Evolutionary conservation across 2,797 vertebrate species (phyloP).

Genomic region (Dallia pectoralis): DNA sequence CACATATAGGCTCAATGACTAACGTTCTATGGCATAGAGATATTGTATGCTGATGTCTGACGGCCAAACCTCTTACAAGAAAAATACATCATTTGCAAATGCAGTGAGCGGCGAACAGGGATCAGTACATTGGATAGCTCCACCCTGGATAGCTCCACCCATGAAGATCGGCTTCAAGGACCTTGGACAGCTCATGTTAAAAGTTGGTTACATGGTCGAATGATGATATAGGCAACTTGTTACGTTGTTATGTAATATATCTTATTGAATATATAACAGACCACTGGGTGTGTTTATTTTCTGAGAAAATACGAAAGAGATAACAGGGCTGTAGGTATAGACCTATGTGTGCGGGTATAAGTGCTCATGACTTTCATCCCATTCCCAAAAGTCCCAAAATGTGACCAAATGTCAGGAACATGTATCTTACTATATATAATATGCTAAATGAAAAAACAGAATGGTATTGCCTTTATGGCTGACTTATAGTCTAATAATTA

Average conservation of each 20-base stretch:
- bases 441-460: too few species aligned
- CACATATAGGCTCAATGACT: too few species aligned
- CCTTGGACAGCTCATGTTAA: neutral
- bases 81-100: neutral
- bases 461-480: neutral
- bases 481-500: neutral
- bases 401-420: too few species aligned
- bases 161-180: neutral
- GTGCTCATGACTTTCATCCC: too few species aligned
- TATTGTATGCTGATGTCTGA: neutral
- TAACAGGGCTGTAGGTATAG: too few species aligned
- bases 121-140: slow-evolving; percentile 3
- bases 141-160: neutral
- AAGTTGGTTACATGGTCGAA: neutral
- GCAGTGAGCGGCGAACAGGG: neutral
- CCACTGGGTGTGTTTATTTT: neutral
- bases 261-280: too few species aligned
- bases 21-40: neutral
- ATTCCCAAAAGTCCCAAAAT: too few species aligned
- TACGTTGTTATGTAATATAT: neutral
- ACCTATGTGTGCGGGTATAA: too few species aligned
- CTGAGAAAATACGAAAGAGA: neutral
- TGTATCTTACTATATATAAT: too few species aligned
- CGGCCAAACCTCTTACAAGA: neutral
- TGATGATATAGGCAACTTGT: neutral